These are phyloP conservation scores for Cochlearius cochlearius DNA, from an alignment of 2,113 vertebrate species.

Conservation along the genomic window DNA sequence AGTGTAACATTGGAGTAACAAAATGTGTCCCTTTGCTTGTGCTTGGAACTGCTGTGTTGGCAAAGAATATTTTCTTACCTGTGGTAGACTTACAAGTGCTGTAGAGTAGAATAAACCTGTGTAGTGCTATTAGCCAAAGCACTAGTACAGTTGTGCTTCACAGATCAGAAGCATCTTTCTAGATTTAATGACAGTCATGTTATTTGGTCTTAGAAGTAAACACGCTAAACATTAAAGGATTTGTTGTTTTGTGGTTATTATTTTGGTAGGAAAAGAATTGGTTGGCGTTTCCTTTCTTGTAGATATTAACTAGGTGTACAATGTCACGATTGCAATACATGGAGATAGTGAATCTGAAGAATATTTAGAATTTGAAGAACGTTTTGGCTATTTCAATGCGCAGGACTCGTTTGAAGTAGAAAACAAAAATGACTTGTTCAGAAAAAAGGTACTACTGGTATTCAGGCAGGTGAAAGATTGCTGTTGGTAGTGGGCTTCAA, in stretches of 20 bases:
- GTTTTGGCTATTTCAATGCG: neutral
- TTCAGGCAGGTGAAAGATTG: neutral
- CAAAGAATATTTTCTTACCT: neutral
- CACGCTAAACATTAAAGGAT: neutral
- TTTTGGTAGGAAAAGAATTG: neutral
- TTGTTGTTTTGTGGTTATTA: neutral
- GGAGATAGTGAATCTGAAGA: neutral
- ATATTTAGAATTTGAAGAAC: neutral
- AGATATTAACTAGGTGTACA: neutral
- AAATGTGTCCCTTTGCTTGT: neutral
- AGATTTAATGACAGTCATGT: neutral
- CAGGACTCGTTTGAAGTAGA: neutral
- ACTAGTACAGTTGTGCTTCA: neutral
- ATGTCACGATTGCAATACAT: neutral
- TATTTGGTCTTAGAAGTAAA: neutral
- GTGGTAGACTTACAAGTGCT: neutral
- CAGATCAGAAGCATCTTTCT: neutral
- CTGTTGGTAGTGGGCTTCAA: neutral
- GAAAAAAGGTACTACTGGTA: neutral
- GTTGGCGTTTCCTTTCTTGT: neutral
- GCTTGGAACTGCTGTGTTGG: neutral
- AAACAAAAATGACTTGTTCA: neutral
- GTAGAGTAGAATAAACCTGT: neutral
- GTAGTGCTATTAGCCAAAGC: neutral
- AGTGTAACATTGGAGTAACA: neutral